These are phyloP conservation scores for Drosophila ficusphila DNA, from an alignment of 1,140 invertebrate genomes.

Conservation along the genomic window DNA sequence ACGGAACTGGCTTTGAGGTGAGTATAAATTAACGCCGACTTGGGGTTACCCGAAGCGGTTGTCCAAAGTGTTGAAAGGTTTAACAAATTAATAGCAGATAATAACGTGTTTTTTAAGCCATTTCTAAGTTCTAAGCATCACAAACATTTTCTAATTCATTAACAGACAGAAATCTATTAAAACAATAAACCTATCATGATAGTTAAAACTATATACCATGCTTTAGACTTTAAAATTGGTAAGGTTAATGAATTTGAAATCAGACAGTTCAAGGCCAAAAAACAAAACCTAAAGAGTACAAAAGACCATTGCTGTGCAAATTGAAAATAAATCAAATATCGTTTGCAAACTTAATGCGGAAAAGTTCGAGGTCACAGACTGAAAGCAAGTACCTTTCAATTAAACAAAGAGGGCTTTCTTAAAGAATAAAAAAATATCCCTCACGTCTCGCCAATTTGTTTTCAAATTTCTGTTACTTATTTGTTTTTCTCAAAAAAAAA, in stretches of 20 bases:
- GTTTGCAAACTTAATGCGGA: neutral
- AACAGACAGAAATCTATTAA: no score
- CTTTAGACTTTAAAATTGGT: no score
- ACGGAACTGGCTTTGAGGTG: slow-evolving; percentile 11
- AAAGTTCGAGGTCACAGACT: slow-evolving; percentile 14
- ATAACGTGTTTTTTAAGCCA: neutral
- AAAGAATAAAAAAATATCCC: slow-evolving; percentile 2
- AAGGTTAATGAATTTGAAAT: no score
- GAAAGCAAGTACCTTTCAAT: slow-evolving; percentile 27
- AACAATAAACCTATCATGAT: no score
- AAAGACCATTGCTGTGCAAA: neutral
- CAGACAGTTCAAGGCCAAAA: slow-evolving; percentile 4
- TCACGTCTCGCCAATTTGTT: slow-evolving; percentile 30
- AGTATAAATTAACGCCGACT: slow-evolving; percentile 9
- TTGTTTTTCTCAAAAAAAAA: slow-evolving; percentile 10
- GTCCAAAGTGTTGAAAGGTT: neutral
- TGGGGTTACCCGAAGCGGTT: neutral
- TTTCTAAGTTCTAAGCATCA: no score
- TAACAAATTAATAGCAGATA: neutral
- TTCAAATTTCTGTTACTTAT: slow-evolving; percentile 18
- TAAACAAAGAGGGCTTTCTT: neutral
- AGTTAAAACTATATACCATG: no score
- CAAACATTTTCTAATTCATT: no score
- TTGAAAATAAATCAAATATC: slow-evolving; percentile 16
- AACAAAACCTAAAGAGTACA: neutral